phyloP scores from a whole-genome alignment of 2,888 invertebrate genomes.

The Rhaphigaster nebulosa region DNA sequence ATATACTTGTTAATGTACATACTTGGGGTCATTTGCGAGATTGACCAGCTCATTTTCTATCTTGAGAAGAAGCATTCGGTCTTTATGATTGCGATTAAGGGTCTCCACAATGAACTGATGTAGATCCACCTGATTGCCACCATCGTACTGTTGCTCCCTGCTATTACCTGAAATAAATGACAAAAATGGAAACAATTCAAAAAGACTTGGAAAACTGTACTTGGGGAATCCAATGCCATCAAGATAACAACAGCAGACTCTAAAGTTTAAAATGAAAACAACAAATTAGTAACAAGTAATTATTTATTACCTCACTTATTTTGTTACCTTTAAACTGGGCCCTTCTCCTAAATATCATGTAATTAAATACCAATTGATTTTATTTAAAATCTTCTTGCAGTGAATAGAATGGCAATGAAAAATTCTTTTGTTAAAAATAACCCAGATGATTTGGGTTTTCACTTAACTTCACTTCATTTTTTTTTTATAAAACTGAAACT shows the following conservation, averaged over 20 bases:
- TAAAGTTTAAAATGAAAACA: background rate
- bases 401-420: conserved; percentile 51
- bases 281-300: conserved; percentile 28
- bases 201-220: background rate
- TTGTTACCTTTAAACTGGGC: conserved; percentile 52
- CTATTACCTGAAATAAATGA: conserved; percentile 73
- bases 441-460: conserved; percentile 52
- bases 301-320: conserved; percentile 25
- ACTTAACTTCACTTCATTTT: conserved; percentile 18
- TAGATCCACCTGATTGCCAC: conserved; percentile 85
- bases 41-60: conserved; percentile 90
- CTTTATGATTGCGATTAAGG: conserved; percentile 90
- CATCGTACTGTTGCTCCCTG: conserved; percentile 78
- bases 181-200: background rate
- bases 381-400: conserved; percentile 35
- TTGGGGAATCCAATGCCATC: background rate
- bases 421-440: conserved; percentile 51
- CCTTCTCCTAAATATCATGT: conserved; percentile 53
- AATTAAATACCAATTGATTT: conserved; percentile 48
- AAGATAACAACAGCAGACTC: background rate
- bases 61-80: conserved; percentile 85
- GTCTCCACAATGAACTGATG: conserved; percentile 91
- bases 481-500: background rate
- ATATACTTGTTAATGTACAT: conserved; percentile 68
- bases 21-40: conserved; percentile 87